Evolutionary conservation across 1,140 invertebrate species (phyloP).

Genomic region (Linepithema humile): DNA sequence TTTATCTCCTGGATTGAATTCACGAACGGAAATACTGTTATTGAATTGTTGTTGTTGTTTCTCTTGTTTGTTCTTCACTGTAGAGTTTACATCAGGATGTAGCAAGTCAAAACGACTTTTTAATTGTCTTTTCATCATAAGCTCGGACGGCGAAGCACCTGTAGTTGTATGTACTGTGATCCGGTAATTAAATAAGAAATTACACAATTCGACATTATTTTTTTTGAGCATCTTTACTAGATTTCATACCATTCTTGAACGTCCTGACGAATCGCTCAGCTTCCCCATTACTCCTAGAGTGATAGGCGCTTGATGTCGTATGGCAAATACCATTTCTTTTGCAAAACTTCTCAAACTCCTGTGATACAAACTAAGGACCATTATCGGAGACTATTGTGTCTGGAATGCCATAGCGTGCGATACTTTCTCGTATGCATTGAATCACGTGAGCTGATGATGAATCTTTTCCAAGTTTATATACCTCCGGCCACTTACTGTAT

Average conservation of each 20-base stretch:
- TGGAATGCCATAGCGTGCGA: conserved; percentile 66
- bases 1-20: neutral
- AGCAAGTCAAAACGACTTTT: neutral
- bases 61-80: neutral
- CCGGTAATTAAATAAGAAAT: neutral
- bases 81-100: neutral
- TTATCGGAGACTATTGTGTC: conserved; percentile 74
- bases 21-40: neutral
- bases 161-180: neutral
- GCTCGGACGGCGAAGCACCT: neutral
- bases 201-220: neutral
- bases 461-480: conserved; percentile 20
- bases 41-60: neutral
- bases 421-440: conserved; percentile 20
- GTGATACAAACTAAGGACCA: conserved; percentile 68
- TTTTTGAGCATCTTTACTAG: neutral
- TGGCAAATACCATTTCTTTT: conserved; percentile 53
- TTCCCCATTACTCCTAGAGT: neutral
- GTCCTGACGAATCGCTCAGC: neutral
- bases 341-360: conserved; percentile 72
- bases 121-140: neutral
- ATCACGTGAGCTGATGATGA: neutral
- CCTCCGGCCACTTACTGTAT: conserved; percentile 81
- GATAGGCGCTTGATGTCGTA: neutral
- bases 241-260: neutral